Evolutionary conservation across 1,140 invertebrate species (phyloP).

Genomic region (Phymastichus coffea): DNA sequence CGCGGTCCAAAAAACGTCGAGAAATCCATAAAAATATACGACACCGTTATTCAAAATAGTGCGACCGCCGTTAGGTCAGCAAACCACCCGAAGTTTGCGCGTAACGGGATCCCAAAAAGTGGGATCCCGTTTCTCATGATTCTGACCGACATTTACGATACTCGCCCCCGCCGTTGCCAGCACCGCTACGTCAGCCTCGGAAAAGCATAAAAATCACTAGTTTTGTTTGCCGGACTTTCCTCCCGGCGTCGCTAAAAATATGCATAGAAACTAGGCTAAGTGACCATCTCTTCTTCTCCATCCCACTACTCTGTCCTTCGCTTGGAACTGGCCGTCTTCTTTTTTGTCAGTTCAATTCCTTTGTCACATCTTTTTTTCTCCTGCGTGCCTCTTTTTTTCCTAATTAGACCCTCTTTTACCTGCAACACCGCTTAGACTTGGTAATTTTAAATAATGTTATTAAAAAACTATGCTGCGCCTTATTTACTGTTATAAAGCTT

Average conservation of each 20-base stretch:
- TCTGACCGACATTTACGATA: conserved; percentile 37
- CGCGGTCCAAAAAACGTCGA: conserved; percentile 6
- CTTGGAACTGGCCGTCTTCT: too few species aligned
- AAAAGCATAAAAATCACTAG: conserved; percentile 47
- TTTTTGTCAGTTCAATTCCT: too few species aligned
- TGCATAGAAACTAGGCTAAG: background rate
- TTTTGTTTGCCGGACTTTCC: background rate
- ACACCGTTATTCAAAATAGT: conserved; percentile 49
- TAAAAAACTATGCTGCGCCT: too few species aligned
- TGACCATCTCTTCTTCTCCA: too few species aligned
- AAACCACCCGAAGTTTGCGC: conserved; percentile 29
- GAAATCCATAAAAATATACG: conserved; percentile 50
- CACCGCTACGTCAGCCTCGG: conserved; percentile 16
- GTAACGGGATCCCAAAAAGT: conserved; percentile 42
- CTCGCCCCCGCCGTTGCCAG: background rate
- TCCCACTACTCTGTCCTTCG: too few species aligned
- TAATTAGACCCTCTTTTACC: too few species aligned
- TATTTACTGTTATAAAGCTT: too few species aligned
- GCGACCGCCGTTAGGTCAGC: conserved; percentile 37
- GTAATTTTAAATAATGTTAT: too few species aligned
- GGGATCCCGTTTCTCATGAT: conserved; percentile 44
- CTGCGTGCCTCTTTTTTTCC: too few species aligned
- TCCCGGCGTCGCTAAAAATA: background rate
- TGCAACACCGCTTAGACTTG: too few species aligned
- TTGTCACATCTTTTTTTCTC: too few species aligned